Evolutionary conservation across 2,797 vertebrate species (phyloP).

Genomic region (Sphenopsis melanotis): DNA sequence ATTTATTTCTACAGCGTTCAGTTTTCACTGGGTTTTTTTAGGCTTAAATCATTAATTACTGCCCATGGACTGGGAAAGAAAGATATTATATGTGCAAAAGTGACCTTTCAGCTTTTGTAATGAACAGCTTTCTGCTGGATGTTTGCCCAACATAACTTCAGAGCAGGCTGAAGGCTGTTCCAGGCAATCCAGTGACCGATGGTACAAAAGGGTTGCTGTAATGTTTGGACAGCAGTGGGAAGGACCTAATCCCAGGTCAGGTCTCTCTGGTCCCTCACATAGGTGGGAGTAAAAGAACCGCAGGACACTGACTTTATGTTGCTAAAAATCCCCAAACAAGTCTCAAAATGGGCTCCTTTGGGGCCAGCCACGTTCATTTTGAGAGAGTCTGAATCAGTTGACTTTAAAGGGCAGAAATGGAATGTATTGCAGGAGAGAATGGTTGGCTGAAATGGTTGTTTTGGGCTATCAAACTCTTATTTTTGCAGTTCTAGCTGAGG

Average conservation of each 20-base stretch:
- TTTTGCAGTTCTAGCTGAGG: conserved; percentile 1
- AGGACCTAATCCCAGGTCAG: background rate
- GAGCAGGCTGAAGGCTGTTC: conserved; percentile 10
- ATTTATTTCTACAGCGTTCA: conserved; percentile 52
- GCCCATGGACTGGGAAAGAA: background rate
- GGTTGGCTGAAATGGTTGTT: background rate
- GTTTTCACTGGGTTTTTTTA: conserved; percentile 49
- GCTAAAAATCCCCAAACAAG: background rate
- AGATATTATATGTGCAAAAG: conserved; percentile 22
- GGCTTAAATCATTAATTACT: conserved; percentile 22
- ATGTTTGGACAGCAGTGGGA: background rate
- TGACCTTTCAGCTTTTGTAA: conserved; percentile 40
- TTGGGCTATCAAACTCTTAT: background rate
- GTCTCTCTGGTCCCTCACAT: background rate
- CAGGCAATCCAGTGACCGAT: background rate
- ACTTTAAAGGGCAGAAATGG: background rate
- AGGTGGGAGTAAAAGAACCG: background rate
- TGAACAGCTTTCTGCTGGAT: conserved; percentile 39
- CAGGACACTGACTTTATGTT: background rate
- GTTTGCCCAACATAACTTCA: conserved; percentile 31
- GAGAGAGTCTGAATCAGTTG: background rate
- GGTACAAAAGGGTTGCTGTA: background rate
- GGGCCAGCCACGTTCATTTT: background rate
- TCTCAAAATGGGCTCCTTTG: background rate
- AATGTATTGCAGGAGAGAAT: conserved; percentile 5